phyloP scores from a whole-genome alignment of 2,888 invertebrate species.

The Drosophila mulleri region DNA sequence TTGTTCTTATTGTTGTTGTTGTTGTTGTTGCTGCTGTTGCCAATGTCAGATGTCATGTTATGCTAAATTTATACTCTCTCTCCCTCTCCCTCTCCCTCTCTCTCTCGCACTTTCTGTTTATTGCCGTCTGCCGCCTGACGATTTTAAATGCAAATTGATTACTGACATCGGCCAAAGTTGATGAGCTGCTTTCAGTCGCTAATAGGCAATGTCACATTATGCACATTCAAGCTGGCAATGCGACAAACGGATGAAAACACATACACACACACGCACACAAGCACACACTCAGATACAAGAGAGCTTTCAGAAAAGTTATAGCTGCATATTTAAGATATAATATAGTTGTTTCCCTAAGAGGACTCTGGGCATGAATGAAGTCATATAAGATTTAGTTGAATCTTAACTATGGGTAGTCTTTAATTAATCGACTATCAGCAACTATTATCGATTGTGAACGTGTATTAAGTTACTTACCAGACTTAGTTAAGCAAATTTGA shows the following conservation, averaged over 20 bases:
- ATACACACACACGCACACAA: slow-evolving; percentile 1
- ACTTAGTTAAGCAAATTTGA: not conserved
- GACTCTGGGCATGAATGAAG: not conserved
- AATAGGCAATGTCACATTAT: slow-evolving; percentile 67
- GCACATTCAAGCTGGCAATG: slow-evolving; percentile 18
- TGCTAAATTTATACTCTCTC: slow-evolving; percentile 53
- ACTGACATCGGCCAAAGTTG: slow-evolving; percentile 61
- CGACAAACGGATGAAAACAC: slow-evolving; percentile 22
- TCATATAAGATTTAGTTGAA: not conserved
- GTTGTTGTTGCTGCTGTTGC: slow-evolving; percentile 19
- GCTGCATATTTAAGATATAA: not conserved
- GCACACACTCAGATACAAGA: not conserved
- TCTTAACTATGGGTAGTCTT: not conserved
- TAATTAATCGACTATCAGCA: not conserved
- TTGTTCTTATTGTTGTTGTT: slow-evolving; percentile 6
- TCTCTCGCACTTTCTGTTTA: slow-evolving; percentile 28
- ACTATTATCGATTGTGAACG: not conserved
- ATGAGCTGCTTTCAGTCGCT: slow-evolving; percentile 70
- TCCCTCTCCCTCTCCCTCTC: slow-evolving; percentile 21
- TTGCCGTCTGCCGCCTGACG: slow-evolving; percentile 46
- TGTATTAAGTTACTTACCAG: no score
- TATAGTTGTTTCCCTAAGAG: not conserved
- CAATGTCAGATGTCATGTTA: slow-evolving; percentile 79
- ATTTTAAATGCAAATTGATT: slow-evolving; percentile 75
- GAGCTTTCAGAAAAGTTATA: not conserved